Base-by-base conservation (phyloP, 2,113 vertebrate genomes). In the Lichenostomus cassidix region DNA sequence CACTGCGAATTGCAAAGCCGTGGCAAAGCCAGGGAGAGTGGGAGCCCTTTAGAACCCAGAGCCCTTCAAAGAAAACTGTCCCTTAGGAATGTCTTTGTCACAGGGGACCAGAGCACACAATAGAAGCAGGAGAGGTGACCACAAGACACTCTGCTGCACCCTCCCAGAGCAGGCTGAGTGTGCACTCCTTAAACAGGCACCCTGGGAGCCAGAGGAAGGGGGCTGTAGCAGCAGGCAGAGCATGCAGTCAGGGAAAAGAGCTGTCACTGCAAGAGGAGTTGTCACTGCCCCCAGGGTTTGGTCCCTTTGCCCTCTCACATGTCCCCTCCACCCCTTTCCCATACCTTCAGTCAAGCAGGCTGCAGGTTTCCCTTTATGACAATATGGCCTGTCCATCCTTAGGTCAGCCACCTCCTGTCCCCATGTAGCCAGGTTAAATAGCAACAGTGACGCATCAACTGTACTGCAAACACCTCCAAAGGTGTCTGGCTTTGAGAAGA, bases 181-280 rank as follows among this genome's bases (percentile, higher is more conserved):
- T 31, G 47, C 8, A 2, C 6, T 31, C n/a, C 69, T 44, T 12
- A 3, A 62, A 71, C 27, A 8, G 4, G 25, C 4, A 2, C 17
- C 23, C 37, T 0, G 0, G 23, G 15, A 68, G 47, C 37, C 53
- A 13, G 49, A 35, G 49, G 21, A 25, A 59, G 62, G n/a, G 42
- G 14, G 4, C 18, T 0, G 0, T 20, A n/a, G 62, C 31, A 44
- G 39, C 35, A n/a, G 39, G 18, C 25, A 46, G 37, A 41, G 44
- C 2, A 0, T 20, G 47, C 46, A 88, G 56, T n/a, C 33, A 29
- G 46, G 20, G 28, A 20, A 39, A 75, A 63, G 67, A 25, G 23
- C 31, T 62, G n/a, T 16, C 16, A 13, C 62, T 42, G 63, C 83
- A 60, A 62, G 29, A 60, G 50, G 24, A 65, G 37, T 9, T 6